Evolutionary conservation across 2,888 invertebrate genomes (phyloP), one percentile per base, ranked within the genome.

Genomic region (Neoaliturus tenellus): DNA sequence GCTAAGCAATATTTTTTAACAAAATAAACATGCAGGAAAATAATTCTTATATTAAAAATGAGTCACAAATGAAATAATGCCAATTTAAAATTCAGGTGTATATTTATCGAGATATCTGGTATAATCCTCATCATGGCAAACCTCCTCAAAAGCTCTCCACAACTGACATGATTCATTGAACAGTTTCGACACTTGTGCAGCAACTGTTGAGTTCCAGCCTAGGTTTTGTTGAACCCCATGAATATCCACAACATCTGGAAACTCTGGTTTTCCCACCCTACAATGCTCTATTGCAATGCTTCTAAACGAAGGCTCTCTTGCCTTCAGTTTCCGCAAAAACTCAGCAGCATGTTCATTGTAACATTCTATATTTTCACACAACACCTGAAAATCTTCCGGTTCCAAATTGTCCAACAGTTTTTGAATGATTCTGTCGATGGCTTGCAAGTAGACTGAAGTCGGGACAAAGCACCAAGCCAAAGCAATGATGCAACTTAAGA

Each of bases 381-480:
- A 71, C 23, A 41, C 41, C 10, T 71, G 20, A 23, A 23, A 39
- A 39, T 71, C 71, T 12, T 41, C 5, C 10, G 71, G 23, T 20
- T 71, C 71, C 39, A 71, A 41, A 41, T 25, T 71, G 39, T 71
- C 71, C 39, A 71, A 1, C 17, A 71, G 23, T 39, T 71, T 71
- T 17, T 71, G 71, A 10, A 71, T 71, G 39, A 71, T 71, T 35
- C 71, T 35, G 31, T 71, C 71, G n/a, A 71, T 71, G 23, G 71
- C 71, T 41, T 71, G 71, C 1, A 71, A 39, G 23, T 71, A 71
- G 8, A 71, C 71, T 23, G 71, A 39, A 17, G 71, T 71, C 0
- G 71, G 71, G 23, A 71, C 39, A 39, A 71, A 71, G 20, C 39
- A 20, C 20, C 41, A 71, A n/a, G 25, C 71, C 23, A 41, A 12